These are phyloP conservation scores for Huso huso DNA, from an alignment of 2,797 vertebrate species.

Conservation along the genomic window DNA sequence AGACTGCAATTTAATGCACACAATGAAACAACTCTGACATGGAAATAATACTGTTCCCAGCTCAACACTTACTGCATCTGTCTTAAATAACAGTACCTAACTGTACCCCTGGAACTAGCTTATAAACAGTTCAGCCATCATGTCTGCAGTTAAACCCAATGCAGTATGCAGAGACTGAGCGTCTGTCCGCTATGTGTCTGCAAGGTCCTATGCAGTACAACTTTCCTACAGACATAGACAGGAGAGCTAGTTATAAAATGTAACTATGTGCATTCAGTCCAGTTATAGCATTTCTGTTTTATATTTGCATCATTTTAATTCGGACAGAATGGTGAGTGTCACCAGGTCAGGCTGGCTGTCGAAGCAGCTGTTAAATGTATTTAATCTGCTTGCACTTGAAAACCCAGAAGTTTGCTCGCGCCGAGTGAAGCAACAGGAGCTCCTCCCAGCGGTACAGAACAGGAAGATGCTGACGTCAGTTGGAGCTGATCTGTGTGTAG, in stretches of 20 bases:
- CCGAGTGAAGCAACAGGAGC: slow-evolving; percentile 44
- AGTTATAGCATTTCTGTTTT: slow-evolving; percentile 1
- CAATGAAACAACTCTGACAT: no score
- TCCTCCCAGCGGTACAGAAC: slow-evolving; percentile 55
- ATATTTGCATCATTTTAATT: slow-evolving; percentile 1
- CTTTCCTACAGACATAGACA: not conserved
- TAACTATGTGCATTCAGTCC: not conserved
- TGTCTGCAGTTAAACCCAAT: no score
- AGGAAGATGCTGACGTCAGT: slow-evolving; percentile 75
- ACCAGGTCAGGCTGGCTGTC: slow-evolving; percentile 6
- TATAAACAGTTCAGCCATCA: not conserved
- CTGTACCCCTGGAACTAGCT: no score
- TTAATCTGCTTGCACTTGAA: not conserved
- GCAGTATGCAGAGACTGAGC: not conserved
- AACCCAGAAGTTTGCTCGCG: not conserved
- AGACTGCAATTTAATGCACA: no score
- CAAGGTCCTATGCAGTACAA: not conserved
- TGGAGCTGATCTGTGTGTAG: slow-evolving; percentile 37
- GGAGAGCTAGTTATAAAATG: not conserved
- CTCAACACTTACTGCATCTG: no score
- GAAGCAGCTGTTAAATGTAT: slow-evolving; percentile 13
- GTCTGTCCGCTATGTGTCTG: not conserved
- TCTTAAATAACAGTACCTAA: not conserved
- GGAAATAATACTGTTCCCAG: no score
- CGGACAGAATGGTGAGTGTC: slow-evolving; percentile 5